A percentile compares a stretch with the other conserved stretches of the same genome.
These are phyloP conservation scores for Rhincodon typus DNA, from an alignment of 2,797 vertebrate species.

Conservation along the genomic window DNA sequence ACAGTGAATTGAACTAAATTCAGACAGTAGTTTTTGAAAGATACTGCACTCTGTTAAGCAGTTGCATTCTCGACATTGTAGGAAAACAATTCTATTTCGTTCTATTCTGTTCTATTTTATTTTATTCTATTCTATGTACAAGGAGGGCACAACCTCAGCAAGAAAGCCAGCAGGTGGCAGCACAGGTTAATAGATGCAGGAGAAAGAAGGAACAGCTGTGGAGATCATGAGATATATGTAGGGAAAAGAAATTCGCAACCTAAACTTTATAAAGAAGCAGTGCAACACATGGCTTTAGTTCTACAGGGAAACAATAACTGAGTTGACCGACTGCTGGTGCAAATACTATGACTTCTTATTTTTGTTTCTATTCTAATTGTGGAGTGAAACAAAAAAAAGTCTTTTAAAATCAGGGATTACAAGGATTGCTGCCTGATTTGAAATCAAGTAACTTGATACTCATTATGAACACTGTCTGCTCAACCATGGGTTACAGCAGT, in stretches of 20 bases:
- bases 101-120: no score
- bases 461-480: no score
- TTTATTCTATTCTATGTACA: no score
- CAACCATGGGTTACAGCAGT: no score
- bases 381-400: no score
- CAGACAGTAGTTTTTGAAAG: neutral
- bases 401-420: no score
- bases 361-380: no score
- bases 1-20: neutral
- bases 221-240: neutral
- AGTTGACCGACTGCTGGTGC: neutral
- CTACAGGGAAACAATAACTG: neutral
- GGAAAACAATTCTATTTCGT: neutral
- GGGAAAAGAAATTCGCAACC: no score
- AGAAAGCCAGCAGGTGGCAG: constrained; percentile 15
- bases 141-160: neutral
- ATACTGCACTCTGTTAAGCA: neutral
- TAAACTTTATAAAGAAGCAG: neutral
- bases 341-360: no score
- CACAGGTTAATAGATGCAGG: neutral
- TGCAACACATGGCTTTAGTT: neutral
- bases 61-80: neutral
- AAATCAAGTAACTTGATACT: no score
- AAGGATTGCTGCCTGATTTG: no score
- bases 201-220: neutral